Percentiles rank a stretch among this genome's conserved stretches.
Evolutionary conservation across 2,797 vertebrate species (phyloP).

Genomic region (Gymnoscopelus microlampas): DNA sequence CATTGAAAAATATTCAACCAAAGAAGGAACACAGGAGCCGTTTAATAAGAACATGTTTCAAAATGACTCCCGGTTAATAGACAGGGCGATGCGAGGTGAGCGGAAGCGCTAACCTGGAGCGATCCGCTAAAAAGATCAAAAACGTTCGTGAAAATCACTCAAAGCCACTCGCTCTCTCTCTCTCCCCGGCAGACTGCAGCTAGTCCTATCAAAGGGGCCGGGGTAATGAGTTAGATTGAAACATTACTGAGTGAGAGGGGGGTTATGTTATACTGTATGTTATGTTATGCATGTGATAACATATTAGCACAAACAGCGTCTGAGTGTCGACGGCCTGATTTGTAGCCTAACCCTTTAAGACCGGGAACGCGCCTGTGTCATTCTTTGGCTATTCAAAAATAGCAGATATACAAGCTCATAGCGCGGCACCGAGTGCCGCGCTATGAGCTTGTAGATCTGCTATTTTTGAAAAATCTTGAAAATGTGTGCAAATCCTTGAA

Average conservation of each 20-base stretch:
- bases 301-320: constrained; percentile 63
- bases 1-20: constrained; percentile 72
- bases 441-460: too few species aligned
- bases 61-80: constrained; percentile 69
- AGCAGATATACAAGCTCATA: too few species aligned
- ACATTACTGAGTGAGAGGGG: constrained; percentile 40
- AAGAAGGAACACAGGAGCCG: constrained; percentile 71
- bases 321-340: constrained; percentile 57
- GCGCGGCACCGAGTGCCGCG: too few species aligned
- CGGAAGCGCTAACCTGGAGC: constrained; percentile 67
- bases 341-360: too few species aligned
- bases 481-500: too few species aligned
- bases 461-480: too few species aligned
- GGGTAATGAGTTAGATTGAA: constrained; percentile 68
- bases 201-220: constrained; percentile 49
- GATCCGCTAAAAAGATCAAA: constrained; percentile 70
- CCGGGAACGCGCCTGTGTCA: too few species aligned
- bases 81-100: constrained; percentile 71
- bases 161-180: constrained; percentile 51
- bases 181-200: constrained; percentile 48
- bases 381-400: too few species aligned
- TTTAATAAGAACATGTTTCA: constrained; percentile 75
- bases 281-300: constrained; percentile 57
- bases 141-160: constrained; percentile 62
- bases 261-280: neutral